These are phyloP conservation scores for Ichneumoninae sp. DNA, from an alignment of 2,888 invertebrate genomes.

Conservation along the genomic window DNA sequence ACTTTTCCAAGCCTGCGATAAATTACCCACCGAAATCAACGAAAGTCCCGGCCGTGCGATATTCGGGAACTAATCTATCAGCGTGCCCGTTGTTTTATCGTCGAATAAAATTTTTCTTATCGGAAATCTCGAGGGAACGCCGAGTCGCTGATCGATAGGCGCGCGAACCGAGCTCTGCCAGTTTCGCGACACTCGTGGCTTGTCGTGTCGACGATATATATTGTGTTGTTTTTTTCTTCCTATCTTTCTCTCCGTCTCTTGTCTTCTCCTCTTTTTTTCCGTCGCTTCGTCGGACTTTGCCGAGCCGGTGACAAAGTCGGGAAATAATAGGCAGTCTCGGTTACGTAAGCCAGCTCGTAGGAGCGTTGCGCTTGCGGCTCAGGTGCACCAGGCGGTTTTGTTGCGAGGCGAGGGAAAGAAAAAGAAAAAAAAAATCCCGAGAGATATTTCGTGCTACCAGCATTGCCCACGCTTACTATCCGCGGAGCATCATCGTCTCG, in stretches of 20 bases:
- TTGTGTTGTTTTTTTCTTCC: conserved; percentile 22
- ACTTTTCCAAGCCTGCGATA: background rate
- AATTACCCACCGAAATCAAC: background rate
- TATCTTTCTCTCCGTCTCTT: conserved; percentile 14
- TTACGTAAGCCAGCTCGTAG: conserved; percentile 75
- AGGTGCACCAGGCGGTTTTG: conserved; percentile 48
- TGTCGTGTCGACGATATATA: conserved; percentile 7
- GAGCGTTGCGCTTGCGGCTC: conserved; percentile 56
- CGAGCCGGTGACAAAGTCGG: conserved; percentile 74
- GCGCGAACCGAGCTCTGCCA: conserved; percentile 20
- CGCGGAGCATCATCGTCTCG: background rate
- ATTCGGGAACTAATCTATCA: conserved; percentile 37
- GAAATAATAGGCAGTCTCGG: conserved; percentile 76
- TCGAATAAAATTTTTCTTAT: conserved; percentile 22
- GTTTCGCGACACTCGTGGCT: conserved; percentile 36
- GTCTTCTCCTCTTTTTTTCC: conserved; percentile 32
- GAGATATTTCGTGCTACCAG: background rate
- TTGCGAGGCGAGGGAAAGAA: conserved; percentile 9
- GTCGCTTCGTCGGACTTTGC: conserved; percentile 69
- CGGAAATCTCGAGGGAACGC: conserved; percentile 19
- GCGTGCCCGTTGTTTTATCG: conserved; percentile 33
- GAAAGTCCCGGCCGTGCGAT: background rate
- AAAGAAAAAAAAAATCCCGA: conserved; percentile 15
- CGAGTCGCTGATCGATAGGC: conserved; percentile 55
- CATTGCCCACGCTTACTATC: background rate